These are phyloP conservation scores for Telenomus remus DNA, from an alignment of 1,140 invertebrate species.

Conservation along the genomic window DNA sequence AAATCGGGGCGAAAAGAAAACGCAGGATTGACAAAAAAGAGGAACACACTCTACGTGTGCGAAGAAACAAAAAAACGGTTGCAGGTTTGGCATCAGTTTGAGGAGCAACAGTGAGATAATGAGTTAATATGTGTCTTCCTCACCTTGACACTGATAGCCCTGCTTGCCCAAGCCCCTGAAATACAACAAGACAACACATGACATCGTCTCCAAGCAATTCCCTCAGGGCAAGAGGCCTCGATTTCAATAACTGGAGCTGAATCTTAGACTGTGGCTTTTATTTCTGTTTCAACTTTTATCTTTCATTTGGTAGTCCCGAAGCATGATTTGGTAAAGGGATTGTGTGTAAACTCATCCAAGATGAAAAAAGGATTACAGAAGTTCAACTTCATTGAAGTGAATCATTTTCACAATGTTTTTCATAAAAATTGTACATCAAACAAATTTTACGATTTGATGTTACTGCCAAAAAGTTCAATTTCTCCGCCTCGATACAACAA, in stretches of 20 bases:
- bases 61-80: slow-evolving; percentile 20
- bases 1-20: slow-evolving; percentile 11
- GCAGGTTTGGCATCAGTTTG: slow-evolving; percentile 62
- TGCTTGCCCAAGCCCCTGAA: slow-evolving; percentile 98
- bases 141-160: slow-evolving; percentile 99
- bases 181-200: slow-evolving; percentile 80
- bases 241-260: background rate
- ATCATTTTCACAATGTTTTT: no score
- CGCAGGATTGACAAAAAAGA: slow-evolving; percentile 3
- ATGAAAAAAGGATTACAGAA: no score
- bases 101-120: slow-evolving; percentile 67
- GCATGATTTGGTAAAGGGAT: no score
- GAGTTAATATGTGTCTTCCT: slow-evolving; percentile 77
- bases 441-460: no score
- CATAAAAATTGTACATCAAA: no score
- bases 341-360: no score
- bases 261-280: no score
- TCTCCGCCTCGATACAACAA: no score
- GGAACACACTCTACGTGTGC: slow-evolving; percentile 13
- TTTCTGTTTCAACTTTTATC: no score
- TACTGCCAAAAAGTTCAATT: no score
- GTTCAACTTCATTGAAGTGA: no score
- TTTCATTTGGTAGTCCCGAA: no score
- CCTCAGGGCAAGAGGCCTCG: slow-evolving; percentile 32
- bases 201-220: slow-evolving; percentile 71